Percentiles rank a stretch among this genome's conserved stretches.
These are phyloP conservation scores for Apodemia duryi DNA, from an alignment of 2,888 invertebrate genomes.

Conservation along the genomic window DNA sequence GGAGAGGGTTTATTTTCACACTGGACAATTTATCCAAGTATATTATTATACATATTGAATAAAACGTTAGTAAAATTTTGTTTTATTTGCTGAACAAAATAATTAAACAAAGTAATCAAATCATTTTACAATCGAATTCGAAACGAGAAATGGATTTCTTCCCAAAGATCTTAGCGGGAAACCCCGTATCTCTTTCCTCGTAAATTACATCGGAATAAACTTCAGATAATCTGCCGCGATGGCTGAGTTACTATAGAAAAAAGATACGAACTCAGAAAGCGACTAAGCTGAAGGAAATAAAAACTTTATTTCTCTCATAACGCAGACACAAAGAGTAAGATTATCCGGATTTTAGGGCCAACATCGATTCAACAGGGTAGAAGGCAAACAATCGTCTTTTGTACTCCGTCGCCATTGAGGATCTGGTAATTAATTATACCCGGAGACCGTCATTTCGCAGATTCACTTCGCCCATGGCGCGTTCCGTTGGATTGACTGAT, in stretches of 20 bases:
- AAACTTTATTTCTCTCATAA: conserved; percentile 69
- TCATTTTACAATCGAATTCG: too few relatives aligned
- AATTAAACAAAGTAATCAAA: too few relatives aligned
- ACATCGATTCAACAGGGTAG: conserved; percentile 57
- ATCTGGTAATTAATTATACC: conserved; percentile 68
- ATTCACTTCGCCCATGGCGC: conserved; percentile 25
- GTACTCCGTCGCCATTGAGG: conserved; percentile 61
- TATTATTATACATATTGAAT: too few relatives aligned
- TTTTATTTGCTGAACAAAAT: too few relatives aligned
- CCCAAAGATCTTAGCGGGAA: not conserved
- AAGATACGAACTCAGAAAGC: conserved; percentile 25
- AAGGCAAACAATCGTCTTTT: conserved; percentile 72
- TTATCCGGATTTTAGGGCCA: conserved; percentile 68
- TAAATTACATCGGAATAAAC: conserved; percentile 14
- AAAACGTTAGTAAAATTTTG: too few relatives aligned
- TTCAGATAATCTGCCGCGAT: conserved; percentile 17
- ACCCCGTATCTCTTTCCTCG: conserved; percentile 3
- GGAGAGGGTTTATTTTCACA: too few relatives aligned
- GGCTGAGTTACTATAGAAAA: conserved; percentile 31
- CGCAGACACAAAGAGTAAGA: conserved; percentile 64
- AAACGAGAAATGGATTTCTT: not conserved
- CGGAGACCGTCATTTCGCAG: conserved; percentile 31
- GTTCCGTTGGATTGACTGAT: conserved; percentile 20
- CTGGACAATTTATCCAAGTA: too few relatives aligned
- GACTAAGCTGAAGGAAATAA: conserved; percentile 60